Evolutionary conservation across 2,888 invertebrate genomes (phyloP), one percentile per base, ranked within the genome.

Genomic region (Carpatolechia fugitivella): DNA sequence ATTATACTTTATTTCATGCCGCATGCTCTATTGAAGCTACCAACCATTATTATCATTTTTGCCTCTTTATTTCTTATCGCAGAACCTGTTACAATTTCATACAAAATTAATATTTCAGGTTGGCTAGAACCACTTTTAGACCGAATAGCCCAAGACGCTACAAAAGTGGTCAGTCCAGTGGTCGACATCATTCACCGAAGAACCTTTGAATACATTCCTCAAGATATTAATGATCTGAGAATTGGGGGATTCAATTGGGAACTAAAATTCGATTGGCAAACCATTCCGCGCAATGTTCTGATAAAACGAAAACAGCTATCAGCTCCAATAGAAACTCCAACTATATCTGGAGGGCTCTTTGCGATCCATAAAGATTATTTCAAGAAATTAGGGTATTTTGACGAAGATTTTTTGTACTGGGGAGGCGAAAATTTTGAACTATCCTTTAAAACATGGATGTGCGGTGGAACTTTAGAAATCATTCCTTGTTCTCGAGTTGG

Each of bases 361-460:
- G 95, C 98, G 54, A 98, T 99, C 69, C 95, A 97, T 82, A 93
- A 93, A 69, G 84, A 91, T 57, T 99, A 97, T 86, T 99, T 99
- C 80, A 94, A 97, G 74, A 92, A 93, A 51, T 91, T 99, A 33
- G 99, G 99, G 36, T 96, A 96, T 40, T 99, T 99, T 82, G 99
- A 99, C 84, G 95, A 96, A 33, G 98, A 97, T 10, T 98, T 99
- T 87, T 98, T 99, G 79, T 98, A 98, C 69, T 99, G 99, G 99
- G 99, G 99, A 53, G 98, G 98, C 40, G 98, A 99, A 82, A 99
- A 99, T 86, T 90, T 99, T 61, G 99, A 99, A 82, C 85, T 99
- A 36, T 98, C 98, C 1, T 99, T 99, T 85, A 98, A 98, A 93
- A 95, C 97, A 0, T 99, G 99, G 99, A 99, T 99, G 99, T 99